phyloP scores from a whole-genome alignment of 2,888 invertebrate species.

The Synanthedon formicaeformis region DNA sequence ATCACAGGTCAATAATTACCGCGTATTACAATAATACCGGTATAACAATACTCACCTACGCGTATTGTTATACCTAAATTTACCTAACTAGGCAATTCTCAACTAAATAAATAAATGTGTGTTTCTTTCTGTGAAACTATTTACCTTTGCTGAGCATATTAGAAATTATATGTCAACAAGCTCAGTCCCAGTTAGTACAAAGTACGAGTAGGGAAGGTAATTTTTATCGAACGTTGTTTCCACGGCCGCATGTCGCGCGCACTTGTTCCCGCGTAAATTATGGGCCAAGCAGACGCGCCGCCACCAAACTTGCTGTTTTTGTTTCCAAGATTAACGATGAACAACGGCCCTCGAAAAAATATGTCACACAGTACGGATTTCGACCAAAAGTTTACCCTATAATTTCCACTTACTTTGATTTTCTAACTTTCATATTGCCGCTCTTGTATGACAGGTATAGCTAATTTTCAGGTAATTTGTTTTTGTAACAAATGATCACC shows the following conservation, averaged over 20 bases:
- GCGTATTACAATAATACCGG: too few relatives aligned
- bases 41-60: too few relatives aligned
- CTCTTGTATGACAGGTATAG: too few relatives aligned
- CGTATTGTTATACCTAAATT: too few relatives aligned
- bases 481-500: too few relatives aligned
- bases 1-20: too few relatives aligned
- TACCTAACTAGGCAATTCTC: too few relatives aligned
- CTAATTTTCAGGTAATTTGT: too few relatives aligned
- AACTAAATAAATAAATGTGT: too few relatives aligned
- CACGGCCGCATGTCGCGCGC: conserved; percentile 48
- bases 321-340: conserved; percentile 68
- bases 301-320: conserved; percentile 60
- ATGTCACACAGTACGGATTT: conserved; percentile 62
- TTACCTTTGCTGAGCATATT: too few relatives aligned
- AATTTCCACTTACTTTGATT: conserved; percentile 46
- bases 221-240: conserved; percentile 12
- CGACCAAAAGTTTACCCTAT: conserved; percentile 54
- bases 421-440: too few relatives aligned
- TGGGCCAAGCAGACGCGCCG: conserved; percentile 41
- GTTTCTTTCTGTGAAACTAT: too few relatives aligned
- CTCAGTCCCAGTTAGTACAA: neutral
- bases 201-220: conserved; percentile 5
- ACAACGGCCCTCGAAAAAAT: conserved; percentile 61
- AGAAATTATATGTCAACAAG: neutral
- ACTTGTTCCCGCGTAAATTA: conserved; percentile 57